Conservation (phyloP, 2,888 invertebrate genomes). For the Argynnis bischoffii region DNA sequence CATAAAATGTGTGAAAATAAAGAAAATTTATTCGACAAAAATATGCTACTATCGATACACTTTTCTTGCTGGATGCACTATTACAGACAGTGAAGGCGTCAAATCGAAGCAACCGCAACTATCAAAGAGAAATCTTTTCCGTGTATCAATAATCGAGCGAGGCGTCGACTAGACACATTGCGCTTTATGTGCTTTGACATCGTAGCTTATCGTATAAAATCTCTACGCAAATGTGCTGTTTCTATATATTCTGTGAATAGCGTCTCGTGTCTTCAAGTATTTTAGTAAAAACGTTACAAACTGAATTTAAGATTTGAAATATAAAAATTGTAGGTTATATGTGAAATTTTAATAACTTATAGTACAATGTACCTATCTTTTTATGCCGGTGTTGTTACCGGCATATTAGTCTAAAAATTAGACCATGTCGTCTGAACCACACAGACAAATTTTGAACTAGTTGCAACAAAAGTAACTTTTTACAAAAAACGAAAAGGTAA, state of each 20-base stretch:
- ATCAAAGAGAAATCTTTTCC: constrained; percentile 84
- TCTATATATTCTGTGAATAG: neutral
- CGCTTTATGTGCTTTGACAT: constrained; percentile 47
- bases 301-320: too few species aligned
- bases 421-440: too few species aligned
- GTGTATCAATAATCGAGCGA: constrained; percentile 78
- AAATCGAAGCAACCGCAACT: constrained; percentile 78
- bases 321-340: too few species aligned
- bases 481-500: too few species aligned
- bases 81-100: constrained; percentile 57
- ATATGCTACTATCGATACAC: constrained; percentile 17
- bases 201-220: constrained; percentile 34
- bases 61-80: constrained; percentile 15
- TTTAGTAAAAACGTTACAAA: too few species aligned
- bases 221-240: constrained; percentile 22
- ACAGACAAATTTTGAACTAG: too few species aligned
- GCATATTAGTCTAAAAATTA: too few species aligned
- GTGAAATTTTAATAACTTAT: too few species aligned
- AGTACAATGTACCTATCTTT: too few species aligned
- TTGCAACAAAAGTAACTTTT: too few species aligned
- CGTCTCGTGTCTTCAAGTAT: too few species aligned
- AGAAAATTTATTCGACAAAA: neutral
- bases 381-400: too few species aligned
- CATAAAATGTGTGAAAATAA: neutral
- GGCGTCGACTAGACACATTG: constrained; percentile 69